These are phyloP conservation scores for Cybosia mesomella DNA, from an alignment of 2,888 invertebrate genomes.

Conservation along the genomic window DNA sequence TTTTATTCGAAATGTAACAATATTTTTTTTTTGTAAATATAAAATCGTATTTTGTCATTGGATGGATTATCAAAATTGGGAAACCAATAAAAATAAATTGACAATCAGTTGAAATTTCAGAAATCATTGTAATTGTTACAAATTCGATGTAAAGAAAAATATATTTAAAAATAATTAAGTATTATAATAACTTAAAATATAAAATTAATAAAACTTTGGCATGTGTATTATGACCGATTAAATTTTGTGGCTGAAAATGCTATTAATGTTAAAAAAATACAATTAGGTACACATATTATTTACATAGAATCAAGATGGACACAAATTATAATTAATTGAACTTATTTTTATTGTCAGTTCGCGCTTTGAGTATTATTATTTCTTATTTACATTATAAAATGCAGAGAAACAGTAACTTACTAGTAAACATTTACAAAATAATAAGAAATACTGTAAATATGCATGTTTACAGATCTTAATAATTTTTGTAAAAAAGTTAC, in stretches of 20 bases:
- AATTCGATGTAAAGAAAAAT: constrained; percentile 66
- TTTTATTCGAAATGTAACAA: constrained; percentile 85
- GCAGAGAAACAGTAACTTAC: constrained; percentile 61
- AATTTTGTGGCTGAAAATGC: constrained; percentile 82
- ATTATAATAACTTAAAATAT: constrained; percentile 80
- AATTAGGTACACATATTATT: constrained; percentile 70
- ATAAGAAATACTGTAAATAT: constrained; percentile 50
- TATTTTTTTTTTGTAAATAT: constrained; percentile 78
- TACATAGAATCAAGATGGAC: constrained; percentile 65
- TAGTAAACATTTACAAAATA: constrained; percentile 56
- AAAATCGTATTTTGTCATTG: constrained; percentile 82
- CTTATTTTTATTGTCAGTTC: constrained; percentile 86
- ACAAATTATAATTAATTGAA: constrained; percentile 79
- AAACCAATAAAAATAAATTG: constrained; percentile 54
- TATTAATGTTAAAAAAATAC: constrained; percentile 77
- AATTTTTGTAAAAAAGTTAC: constrained; percentile 43
- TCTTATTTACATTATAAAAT: constrained; percentile 74
- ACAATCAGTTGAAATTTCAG: constrained; percentile 48
- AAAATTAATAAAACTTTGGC: constrained; percentile 86
- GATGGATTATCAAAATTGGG: constrained; percentile 77
- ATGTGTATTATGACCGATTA: constrained; percentile 85
- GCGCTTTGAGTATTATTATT: constrained; percentile 84
- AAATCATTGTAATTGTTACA: constrained; percentile 65
- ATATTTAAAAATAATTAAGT: constrained; percentile 71
- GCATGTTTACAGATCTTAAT: constrained; percentile 34